Evolutionary conservation across 2,888 invertebrate genomes (phyloP), one percentile per base, ranked within the genome.

Genomic region (Xanthia icteritia): DNA sequence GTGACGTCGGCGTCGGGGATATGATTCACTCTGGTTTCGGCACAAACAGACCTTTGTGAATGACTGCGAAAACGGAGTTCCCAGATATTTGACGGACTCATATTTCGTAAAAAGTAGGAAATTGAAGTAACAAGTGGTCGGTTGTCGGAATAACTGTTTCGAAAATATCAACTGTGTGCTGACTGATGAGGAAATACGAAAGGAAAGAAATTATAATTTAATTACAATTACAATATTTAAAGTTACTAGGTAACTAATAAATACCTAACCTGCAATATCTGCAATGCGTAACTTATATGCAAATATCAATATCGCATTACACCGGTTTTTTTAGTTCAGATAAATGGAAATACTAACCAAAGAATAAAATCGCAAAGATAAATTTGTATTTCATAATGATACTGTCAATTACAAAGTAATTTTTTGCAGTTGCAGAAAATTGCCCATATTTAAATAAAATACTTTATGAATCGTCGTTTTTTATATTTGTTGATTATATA

Each of bases 1-100:
- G 54, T 79, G 80, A 66, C 80, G 68, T 60, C 84, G 74, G n/a
- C n/a, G n/a, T n/a, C n/a, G 69, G 56, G 83, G 87, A 78, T 48
- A 54, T 83, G 83, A 86, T 56, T 83, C 87, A 83, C 13, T 31
- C 36, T 15, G 5, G 5, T 56, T 48, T 9, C 9, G 20, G 15
- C 11, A 20, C 1, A 5, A 45, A 20, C 31, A 31, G 2, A 11
- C 15, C 20, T 60, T 58, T 65, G 1, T 23, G 20, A 54, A 36
- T n/a, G 27, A 54, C 36, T 56, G 13, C 45, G 17, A n/a, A 20
- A 8, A 20, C 8, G 66, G 61, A 56, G 27, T 56, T 83, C 39
- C 66, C 48, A 61, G 67, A 56, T 20, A 9, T 23, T 23, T 15
- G 17, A 51, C 15, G n/a, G 2, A 42, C 42, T 60, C 39, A 58